Percentiles rank a stretch among this genome's conserved stretches.
These are phyloP conservation scores for Syngnathus acus DNA, from an alignment of 2,797 vertebrate genomes.

Conservation along the genomic window DNA sequence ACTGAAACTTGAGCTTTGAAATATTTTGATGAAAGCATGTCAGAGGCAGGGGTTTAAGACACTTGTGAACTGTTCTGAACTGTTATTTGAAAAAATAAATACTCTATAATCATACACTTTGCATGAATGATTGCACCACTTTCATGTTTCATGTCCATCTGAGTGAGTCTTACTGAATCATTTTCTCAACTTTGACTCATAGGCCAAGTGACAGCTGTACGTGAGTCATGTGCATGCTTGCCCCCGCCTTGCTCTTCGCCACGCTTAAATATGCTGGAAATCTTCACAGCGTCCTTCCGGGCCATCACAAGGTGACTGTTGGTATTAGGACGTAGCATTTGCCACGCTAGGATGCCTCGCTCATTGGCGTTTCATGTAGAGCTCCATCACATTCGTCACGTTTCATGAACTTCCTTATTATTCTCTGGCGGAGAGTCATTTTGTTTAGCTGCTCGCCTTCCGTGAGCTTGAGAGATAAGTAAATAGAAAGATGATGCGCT, in stretches of 20 bases:
- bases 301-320: constrained; percentile 70
- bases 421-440: constrained; percentile 65
- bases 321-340: constrained; percentile 67
- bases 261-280: constrained; percentile 1
- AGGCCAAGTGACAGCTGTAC: constrained; percentile 21
- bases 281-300: constrained; percentile 47
- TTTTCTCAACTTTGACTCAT: constrained; percentile 11
- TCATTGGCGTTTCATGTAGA: constrained; percentile 71
- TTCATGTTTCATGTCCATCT: neutral
- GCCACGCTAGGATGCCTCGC: constrained; percentile 53
- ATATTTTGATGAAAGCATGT: too few species aligned
- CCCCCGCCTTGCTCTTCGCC: constrained; percentile 15
- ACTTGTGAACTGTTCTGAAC: too few species aligned
- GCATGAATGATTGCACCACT: neutral
- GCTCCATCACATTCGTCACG: constrained; percentile 64
- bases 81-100: neutral
- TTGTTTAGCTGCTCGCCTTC: constrained; percentile 47
- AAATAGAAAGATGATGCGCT: constrained; percentile 45
- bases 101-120: neutral
- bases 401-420: constrained; percentile 75
- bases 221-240: constrained; percentile 33
- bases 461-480: constrained; percentile 46
- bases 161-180: neutral
- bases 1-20: too few species aligned
- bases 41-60: too few species aligned